Conservation (phyloP, 2,797 vertebrate species). For the Phataginus tricuspis region DNA sequence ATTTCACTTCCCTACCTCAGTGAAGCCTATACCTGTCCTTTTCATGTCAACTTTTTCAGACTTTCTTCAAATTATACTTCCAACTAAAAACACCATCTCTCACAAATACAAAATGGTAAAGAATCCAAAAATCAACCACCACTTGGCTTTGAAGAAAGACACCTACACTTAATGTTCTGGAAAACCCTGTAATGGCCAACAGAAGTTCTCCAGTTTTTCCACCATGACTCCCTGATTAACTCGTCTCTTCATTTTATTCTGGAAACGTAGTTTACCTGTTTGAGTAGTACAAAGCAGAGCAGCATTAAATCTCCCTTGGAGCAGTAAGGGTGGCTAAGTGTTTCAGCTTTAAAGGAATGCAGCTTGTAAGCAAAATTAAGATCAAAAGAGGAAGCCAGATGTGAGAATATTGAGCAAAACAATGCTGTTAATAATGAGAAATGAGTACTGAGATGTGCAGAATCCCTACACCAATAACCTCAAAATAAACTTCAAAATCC, state of each 20-base stretch:
- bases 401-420: neutral
- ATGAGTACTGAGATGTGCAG: neutral
- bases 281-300: neutral
- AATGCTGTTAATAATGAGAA: neutral
- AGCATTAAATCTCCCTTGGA: neutral
- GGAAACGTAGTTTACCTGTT: neutral
- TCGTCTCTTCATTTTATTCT: neutral
- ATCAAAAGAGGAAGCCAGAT: slow-evolving; percentile 13
- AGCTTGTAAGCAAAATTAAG: slow-evolving; percentile 5
- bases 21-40: neutral
- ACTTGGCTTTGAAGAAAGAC: neutral
- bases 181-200: neutral
- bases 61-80: neutral
- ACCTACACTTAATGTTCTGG: neutral
- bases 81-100: neutral
- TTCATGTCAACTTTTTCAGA: neutral
- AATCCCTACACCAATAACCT: neutral
- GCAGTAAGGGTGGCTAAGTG: neutral
- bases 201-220: neutral
- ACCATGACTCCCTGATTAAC: neutral
- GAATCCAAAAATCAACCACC: neutral
- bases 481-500: neutral
- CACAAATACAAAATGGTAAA: neutral
- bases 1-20: neutral
- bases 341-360: neutral